Conservation (phyloP, 1,140 invertebrate genomes). For the Pseudoatta argentina region DNA sequence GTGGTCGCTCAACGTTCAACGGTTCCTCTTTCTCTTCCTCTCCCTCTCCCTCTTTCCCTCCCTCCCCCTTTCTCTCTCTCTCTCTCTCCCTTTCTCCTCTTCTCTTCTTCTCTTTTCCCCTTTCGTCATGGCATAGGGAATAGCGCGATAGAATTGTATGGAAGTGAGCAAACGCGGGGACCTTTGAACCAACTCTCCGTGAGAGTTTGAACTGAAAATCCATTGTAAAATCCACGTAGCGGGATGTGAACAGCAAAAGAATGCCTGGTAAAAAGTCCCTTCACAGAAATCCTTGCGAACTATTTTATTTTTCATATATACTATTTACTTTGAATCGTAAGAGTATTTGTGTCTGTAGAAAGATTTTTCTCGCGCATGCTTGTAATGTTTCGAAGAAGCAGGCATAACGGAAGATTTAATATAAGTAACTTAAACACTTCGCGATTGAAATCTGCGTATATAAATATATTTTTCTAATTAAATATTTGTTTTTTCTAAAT, state of each 20-base stretch:
- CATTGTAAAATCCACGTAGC: constrained; percentile 60
- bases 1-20: constrained; percentile 76
- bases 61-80: background rate
- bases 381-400: background rate
- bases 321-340: constrained; percentile 50
- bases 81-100: background rate
- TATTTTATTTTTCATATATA: constrained; percentile 61
- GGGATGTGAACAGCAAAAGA: constrained; percentile 25
- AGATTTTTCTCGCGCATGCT: constrained; percentile 28
- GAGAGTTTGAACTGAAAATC: constrained; percentile 70
- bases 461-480: background rate
- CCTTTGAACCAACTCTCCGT: constrained; percentile 68
- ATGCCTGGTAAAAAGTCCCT: constrained; percentile 61
- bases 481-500: background rate
- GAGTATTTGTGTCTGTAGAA: background rate
- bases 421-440: background rate
- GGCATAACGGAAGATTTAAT: background rate
- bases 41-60: background rate
- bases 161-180: constrained; percentile 62
- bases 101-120: constrained; percentile 38
- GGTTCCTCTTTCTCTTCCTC: background rate
- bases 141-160: constrained; percentile 45
- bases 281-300: constrained; percentile 14
- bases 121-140: constrained; percentile 54
- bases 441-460: background rate